These are phyloP conservation scores for Agriotes lineatus DNA, from an alignment of 2,888 invertebrate genomes.

Conservation along the genomic window DNA sequence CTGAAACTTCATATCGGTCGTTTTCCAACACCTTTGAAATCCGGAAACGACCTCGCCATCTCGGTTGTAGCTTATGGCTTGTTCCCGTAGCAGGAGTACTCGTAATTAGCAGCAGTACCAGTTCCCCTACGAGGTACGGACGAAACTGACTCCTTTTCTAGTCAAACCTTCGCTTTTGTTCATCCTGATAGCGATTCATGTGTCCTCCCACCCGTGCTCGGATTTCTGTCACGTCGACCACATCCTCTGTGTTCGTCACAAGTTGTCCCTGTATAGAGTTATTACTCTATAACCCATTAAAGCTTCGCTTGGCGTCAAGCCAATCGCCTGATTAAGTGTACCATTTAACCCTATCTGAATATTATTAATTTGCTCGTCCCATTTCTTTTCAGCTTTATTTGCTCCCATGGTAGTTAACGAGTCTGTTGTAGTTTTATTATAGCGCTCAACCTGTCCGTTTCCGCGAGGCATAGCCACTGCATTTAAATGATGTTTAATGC, in stretches of 20 bases:
- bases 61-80: conserved; percentile 41
- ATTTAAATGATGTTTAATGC: conserved; percentile 17
- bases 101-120: conserved; percentile 33
- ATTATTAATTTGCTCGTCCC: conserved; percentile 4
- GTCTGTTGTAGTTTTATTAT: background rate
- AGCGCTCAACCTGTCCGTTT: conserved; percentile 10
- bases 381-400: background rate
- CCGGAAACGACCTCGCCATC: conserved; percentile 43
- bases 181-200: conserved; percentile 28
- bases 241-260: background rate
- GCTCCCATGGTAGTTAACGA: conserved; percentile 17
- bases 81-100: conserved; percentile 26
- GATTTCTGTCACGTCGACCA: conserved; percentile 34
- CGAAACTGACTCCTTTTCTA: conserved; percentile 3
- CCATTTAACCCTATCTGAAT: conserved; percentile 8
- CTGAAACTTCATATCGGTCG: background rate
- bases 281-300: conserved; percentile 40
- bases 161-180: conserved; percentile 39
- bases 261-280: background rate
- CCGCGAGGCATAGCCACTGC: conserved; percentile 5
- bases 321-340: conserved; percentile 40
- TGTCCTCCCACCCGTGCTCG: conserved; percentile 6
- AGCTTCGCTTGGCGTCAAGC: conserved; percentile 41
- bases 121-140: conserved; percentile 34
- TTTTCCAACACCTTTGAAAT: background rate